These are phyloP conservation scores for Drosophila ustulata DNA, from an alignment of 2,888 invertebrate genomes.

Conservation along the genomic window DNA sequence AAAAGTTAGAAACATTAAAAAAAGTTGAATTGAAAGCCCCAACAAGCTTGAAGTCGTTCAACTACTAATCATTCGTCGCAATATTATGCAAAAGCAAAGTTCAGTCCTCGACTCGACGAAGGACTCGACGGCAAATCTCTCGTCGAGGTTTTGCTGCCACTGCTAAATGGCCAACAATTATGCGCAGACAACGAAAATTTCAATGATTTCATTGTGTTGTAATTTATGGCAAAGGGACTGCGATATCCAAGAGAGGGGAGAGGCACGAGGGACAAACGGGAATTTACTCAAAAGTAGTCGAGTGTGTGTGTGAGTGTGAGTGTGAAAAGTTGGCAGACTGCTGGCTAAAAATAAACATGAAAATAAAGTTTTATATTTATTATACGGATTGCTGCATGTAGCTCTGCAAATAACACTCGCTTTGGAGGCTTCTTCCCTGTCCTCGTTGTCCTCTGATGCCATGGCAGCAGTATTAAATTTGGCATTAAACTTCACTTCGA, in stretches of 20 bases:
- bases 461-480: slow-evolving; percentile 48
- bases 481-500: slow-evolving; percentile 35
- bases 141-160: slow-evolving; percentile 12
- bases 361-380: slow-evolving; percentile 70
- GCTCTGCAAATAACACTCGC: slow-evolving; percentile 43
- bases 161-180: slow-evolving; percentile 72
- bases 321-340: slow-evolving; percentile 56
- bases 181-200: slow-evolving; percentile 64
- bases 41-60: not conserved
- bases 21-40: not conserved
- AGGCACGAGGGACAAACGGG: not conserved
- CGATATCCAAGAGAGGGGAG: not conserved
- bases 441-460: not conserved
- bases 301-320: slow-evolving; percentile 41
- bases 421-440: not conserved
- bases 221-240: slow-evolving; percentile 51
- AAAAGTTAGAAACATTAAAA: not conserved
- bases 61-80: not conserved
- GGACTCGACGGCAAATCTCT: slow-evolving; percentile 6
- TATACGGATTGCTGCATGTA: slow-evolving; percentile 45
- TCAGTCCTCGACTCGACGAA: not conserved
- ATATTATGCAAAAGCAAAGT: slow-evolving; percentile 13
- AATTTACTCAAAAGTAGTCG: slow-evolving; percentile 24
- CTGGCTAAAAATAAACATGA: slow-evolving; percentile 65
- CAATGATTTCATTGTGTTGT: slow-evolving; percentile 66